These are phyloP conservation scores for Zosterops borbonicus DNA, from an alignment of 2,113 vertebrate species.

Conservation along the genomic window DNA sequence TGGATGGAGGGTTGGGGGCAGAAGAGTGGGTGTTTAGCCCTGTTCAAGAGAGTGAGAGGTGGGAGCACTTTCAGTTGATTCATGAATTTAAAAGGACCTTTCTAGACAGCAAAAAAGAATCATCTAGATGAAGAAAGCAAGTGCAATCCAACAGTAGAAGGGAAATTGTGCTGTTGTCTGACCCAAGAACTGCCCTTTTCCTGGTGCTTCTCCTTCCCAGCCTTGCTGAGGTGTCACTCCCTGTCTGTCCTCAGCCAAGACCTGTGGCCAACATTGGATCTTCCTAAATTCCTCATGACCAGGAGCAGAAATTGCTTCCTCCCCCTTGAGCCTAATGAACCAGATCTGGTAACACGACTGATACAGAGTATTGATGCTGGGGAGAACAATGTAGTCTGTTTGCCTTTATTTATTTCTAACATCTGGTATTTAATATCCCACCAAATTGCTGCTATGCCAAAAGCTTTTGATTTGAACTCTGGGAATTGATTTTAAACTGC, in stretches of 20 bases:
- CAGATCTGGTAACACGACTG: not conserved
- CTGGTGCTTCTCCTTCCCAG: not conserved
- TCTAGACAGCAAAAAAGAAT: not conserved
- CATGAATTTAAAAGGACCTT: not conserved
- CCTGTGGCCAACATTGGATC: not conserved
- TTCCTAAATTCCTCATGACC: not conserved
- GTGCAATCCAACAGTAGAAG: not conserved
- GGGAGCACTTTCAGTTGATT: not conserved
- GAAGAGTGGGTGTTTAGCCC: not conserved
- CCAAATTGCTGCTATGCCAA: conserved; percentile 10
- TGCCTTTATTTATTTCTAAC: conserved; percentile 41
- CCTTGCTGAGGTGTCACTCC: not conserved
- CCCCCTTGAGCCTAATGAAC: not conserved
- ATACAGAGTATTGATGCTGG: not conserved
- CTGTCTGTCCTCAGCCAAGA: fast-evolving
- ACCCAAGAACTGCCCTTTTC: not conserved
- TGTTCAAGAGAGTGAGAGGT: not conserved
- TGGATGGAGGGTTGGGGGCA: not conserved
- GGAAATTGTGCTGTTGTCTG: not conserved
- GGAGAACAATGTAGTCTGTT: not conserved
- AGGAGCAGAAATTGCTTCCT: not conserved
- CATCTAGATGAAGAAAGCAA: not conserved
- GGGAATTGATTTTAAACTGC: conserved; percentile 60
- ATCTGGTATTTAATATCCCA: conserved; percentile 53
- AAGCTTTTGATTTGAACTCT: conserved; percentile 38